Conservation (phyloP, 2,888 invertebrate species). For the Pachymerium ferrugineum region DNA sequence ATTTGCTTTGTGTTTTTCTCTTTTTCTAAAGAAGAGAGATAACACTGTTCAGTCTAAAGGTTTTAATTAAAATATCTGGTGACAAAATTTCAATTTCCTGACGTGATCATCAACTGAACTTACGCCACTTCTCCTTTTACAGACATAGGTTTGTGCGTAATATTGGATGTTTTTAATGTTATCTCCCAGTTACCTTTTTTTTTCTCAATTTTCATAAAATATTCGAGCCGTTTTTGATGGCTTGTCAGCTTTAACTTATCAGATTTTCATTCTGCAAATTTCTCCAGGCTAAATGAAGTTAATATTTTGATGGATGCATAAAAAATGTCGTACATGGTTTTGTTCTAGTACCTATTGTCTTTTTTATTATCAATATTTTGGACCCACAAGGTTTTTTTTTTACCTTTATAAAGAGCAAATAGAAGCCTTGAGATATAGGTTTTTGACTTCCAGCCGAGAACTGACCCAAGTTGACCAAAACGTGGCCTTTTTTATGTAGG, state of each 20-base stretch:
- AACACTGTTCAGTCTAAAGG: no score
- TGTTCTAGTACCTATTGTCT: no score
- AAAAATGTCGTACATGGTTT: no score
- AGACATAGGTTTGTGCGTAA: no score
- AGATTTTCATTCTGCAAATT: neutral
- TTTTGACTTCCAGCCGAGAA: neutral
- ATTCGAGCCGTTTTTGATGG: neutral
- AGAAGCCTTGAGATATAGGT: neutral
- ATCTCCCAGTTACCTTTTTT: no score
- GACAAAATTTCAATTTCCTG: constrained; percentile 7
- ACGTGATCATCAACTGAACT: no score
- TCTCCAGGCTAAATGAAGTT: neutral
- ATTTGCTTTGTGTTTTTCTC: neutral
- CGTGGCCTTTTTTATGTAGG: neutral
- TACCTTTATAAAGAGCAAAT: neutral
- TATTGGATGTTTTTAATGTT: no score
- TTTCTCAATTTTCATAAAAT: neutral
- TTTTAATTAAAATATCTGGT: neutral
- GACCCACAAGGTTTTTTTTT: neutral
- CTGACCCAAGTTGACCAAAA: constrained; percentile 21
- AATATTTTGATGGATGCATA: neutral
- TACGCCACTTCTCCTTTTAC: no score
- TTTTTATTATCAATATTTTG: neutral
- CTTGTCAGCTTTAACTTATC: neutral
- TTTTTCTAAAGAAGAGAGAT: no score